phyloP scores from a whole-genome alignment of 2,797 vertebrate species.

The Hypotaenidia okinawae region DNA sequence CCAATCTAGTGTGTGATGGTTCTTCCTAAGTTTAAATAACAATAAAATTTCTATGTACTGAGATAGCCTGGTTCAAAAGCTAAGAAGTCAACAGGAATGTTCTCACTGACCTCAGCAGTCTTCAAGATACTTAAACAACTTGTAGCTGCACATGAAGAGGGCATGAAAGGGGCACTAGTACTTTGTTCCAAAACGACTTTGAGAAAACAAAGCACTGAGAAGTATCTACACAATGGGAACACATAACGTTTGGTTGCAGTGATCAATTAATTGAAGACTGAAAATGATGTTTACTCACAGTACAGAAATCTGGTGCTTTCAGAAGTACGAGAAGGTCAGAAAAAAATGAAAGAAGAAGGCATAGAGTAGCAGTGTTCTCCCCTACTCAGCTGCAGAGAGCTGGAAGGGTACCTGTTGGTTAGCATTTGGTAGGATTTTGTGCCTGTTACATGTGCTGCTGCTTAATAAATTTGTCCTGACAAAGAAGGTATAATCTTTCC shows the following conservation, averaged over 20 bases:
- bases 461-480: constrained; percentile 12
- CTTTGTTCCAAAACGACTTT: neutral
- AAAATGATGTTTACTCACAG: neutral
- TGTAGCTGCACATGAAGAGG: neutral
- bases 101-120: neutral
- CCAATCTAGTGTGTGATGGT: neutral
- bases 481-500: neutral
- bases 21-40: neutral
- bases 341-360: neutral
- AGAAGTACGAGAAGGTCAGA: neutral
- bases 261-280: neutral
- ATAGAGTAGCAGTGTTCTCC: neutral
- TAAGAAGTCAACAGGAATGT: neutral
- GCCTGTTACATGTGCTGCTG: neutral
- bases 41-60: neutral
- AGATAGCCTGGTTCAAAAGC: neutral
- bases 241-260: neutral
- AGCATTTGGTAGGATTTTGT: neutral
- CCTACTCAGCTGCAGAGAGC: neutral
- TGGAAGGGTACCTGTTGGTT: neutral
- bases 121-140: neutral
- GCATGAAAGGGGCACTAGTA: neutral
- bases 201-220: neutral
- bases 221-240: neutral
- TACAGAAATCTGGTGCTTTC: neutral